Evolutionary conservation across 2,797 vertebrate genomes (phyloP).

Genomic region (Acestrorhynchus altus): DNA sequence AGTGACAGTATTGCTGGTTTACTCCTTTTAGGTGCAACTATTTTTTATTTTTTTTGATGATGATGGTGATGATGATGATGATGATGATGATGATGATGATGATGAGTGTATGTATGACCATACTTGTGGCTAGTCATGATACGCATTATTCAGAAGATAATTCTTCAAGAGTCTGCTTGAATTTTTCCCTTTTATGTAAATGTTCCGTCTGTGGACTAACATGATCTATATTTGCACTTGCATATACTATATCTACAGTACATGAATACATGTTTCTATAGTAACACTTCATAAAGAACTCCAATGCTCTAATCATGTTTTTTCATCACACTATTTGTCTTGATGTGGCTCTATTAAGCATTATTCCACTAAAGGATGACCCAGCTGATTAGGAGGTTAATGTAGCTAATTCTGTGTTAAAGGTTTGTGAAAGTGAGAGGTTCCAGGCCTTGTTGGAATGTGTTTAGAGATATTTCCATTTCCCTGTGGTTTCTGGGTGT

Average conservation of each 20-base stretch:
- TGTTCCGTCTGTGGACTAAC: not conserved
- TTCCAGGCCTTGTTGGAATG: not conserved
- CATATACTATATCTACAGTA: no score
- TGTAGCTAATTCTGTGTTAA: not conserved
- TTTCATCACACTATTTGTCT: not conserved
- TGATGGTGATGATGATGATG: no score
- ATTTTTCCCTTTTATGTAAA: not conserved
- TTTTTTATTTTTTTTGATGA: no score
- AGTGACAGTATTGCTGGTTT: no score
- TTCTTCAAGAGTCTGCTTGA: not conserved
- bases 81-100: no score
- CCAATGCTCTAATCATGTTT: not conserved
- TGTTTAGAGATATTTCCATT: constrained; percentile 8
- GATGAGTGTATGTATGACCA: no score
- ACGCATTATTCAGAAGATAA: not conserved
- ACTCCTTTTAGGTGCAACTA: no score
- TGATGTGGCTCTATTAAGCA: not conserved
- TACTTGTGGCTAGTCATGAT: constrained; percentile 36
- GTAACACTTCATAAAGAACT: not conserved
- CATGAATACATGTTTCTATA: no score
- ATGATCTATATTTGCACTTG: not conserved
- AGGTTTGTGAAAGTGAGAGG: constrained; percentile 10
- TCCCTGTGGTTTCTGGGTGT: constrained; percentile 3
- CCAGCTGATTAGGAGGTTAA: constrained; percentile 14
- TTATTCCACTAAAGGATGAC: not conserved